These are phyloP conservation scores for Microctonus hyperodae DNA, from an alignment of 2,888 invertebrate genomes.

Conservation along the genomic window DNA sequence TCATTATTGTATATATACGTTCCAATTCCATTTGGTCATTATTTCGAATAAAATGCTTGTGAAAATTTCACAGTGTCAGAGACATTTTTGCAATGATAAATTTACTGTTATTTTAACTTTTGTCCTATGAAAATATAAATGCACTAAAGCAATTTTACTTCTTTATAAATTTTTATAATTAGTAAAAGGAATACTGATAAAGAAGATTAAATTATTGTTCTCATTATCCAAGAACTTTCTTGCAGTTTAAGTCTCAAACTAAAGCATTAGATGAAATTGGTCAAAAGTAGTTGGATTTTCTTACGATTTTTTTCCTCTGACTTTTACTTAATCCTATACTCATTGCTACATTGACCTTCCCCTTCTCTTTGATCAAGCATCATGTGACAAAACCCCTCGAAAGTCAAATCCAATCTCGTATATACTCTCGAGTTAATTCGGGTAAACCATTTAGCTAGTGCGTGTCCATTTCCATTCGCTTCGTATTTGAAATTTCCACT, in stretches of 20 bases:
- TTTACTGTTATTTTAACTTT: constrained; percentile 8
- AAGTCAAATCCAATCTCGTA: constrained; percentile 55
- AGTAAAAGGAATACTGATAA: too few relatives aligned
- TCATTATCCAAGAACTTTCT: neutral
- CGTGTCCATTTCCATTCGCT: constrained; percentile 51
- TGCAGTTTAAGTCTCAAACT: neutral
- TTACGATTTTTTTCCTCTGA: neutral
- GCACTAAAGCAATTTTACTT: too few relatives aligned
- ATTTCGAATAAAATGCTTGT: constrained; percentile 4
- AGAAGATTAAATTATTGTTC: too few relatives aligned
- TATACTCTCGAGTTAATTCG: constrained; percentile 46
- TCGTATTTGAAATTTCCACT: constrained; percentile 49
- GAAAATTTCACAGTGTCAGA: neutral
- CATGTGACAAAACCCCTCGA: constrained; percentile 36
- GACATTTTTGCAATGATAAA: constrained; percentile 9
- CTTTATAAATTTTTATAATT: too few relatives aligned
- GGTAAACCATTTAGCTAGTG: constrained; percentile 52
- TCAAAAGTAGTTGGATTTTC: constrained; percentile 28
- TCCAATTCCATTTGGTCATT: constrained; percentile 16
- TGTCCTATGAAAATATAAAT: neutral
- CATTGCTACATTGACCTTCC: neutral
- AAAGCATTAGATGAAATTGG: constrained; percentile 45
- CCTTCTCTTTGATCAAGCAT: constrained; percentile 21
- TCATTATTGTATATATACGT: constrained; percentile 7
- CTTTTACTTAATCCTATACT: neutral